Base-by-base conservation (phyloP, 2,888 invertebrate genomes). In the Euplexia lucipara region DNA sequence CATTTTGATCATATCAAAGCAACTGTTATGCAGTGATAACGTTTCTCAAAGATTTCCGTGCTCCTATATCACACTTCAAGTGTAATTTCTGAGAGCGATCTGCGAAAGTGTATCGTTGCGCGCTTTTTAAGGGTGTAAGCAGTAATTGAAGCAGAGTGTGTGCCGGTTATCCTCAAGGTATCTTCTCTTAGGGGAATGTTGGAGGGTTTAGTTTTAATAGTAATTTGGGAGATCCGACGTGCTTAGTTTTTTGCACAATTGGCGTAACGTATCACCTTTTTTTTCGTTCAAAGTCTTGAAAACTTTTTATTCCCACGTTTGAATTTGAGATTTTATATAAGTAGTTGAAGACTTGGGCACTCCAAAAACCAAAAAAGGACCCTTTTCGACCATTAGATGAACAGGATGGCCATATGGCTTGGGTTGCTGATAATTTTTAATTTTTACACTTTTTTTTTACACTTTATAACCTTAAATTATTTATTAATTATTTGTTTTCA, bases 51-150 rank as follows among this genome's bases (percentile, higher is more conserved):
- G 1, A 7, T 22, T 30, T 41, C n/a, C 18, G 2, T 18, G 30
- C 22, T 69, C 62, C 5, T 16, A 26, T 20, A 26, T 26, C n/a
- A 10, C 22, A 32, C 9, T 10, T 35, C 39, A 51, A 39, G 34
- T 39, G 16, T 45, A 60, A 54, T 62, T 69, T 48, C 41, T 37
- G 32, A 42, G 63, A 48, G 53, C 41, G 35, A 42, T 62, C 35
- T 53, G 41, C 42, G 71, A 34, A 69, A 69, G 41, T 70, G 47
- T 69, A 62, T 48, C 47, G 41, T 53, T 20, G 63, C 26, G 20
- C 32, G 47, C 53, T 62, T 69, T 68, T 61, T 32, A 70, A 61
- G 32, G 35, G 37, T 10, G 62, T 52, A 47, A 52, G 20, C 32
- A 53, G 68, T 62, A 42, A 69, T 69, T 70, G 47, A 42, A 37